Evolutionary conservation across 2,113 vertebrate species (phyloP).

Genomic region (Pelvicachromis taeniatus): DNA sequence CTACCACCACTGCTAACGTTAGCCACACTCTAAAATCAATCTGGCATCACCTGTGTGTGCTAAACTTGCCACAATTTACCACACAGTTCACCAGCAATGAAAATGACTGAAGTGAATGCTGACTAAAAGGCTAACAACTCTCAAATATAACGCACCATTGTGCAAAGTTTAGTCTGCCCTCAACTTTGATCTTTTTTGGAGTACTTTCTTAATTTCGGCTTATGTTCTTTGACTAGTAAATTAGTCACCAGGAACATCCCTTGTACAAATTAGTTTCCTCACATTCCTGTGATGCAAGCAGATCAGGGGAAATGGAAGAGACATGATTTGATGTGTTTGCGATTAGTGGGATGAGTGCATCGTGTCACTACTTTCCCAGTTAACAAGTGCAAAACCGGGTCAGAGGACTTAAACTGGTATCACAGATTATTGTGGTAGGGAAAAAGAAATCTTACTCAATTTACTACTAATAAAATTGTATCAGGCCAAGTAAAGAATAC

Average conservation of each 20-base stretch:
- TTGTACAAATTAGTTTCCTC: neutral
- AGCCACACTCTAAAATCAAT: neutral
- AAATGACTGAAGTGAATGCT: neutral
- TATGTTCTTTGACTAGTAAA: neutral
- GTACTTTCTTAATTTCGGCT: neutral
- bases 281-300: neutral
- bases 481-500: neutral
- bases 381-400: neutral
- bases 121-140: neutral
- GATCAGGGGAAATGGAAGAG: neutral
- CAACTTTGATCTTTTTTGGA: neutral
- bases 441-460: neutral
- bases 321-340: conserved; percentile 15
- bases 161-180: neutral
- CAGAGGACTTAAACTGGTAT: neutral
- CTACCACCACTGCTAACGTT: neutral
- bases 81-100: neutral
- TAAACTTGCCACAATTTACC: neutral
- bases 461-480: neutral
- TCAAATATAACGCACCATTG: neutral
- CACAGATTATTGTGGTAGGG: neutral
- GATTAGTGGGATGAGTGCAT: neutral
- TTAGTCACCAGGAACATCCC: neutral
- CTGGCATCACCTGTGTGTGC: neutral
- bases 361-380: neutral